These are phyloP conservation scores for Rhingia campestris DNA, from an alignment of 2,888 invertebrate species.

Conservation along the genomic window DNA sequence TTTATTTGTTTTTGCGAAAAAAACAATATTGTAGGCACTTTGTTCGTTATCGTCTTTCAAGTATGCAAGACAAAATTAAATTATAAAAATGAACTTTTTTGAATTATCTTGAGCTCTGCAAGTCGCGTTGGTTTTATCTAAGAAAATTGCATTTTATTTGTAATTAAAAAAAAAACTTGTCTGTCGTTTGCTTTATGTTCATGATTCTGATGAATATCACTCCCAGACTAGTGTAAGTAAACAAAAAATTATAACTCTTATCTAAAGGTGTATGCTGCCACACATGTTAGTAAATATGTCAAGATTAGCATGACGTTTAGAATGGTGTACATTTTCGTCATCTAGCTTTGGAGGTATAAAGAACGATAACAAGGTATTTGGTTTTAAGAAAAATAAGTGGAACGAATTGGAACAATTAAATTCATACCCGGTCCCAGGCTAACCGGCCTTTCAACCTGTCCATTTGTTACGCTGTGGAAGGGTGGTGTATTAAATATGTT, in stretches of 20 bases:
- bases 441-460: constrained; percentile 21
- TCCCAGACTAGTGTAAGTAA: not conserved
- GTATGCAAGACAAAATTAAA: constrained; percentile 20
- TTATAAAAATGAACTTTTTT: constrained; percentile 7
- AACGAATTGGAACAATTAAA: not conserved
- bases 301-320: not conserved
- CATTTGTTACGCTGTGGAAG: constrained; percentile 24
- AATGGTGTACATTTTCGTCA: no score
- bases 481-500: constrained; percentile 10
- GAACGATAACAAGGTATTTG: not conserved
- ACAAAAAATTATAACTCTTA: not conserved
- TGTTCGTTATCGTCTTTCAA: constrained; percentile 34
- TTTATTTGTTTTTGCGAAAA: not conserved
- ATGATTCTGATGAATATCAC: constrained; percentile 21
- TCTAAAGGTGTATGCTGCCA: constrained; percentile 3
- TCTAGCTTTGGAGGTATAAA: no score
- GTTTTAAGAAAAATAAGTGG: no score
- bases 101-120: not conserved
- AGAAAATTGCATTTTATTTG: not conserved
- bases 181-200: not conserved
- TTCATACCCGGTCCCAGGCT: no score
- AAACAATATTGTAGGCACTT: constrained; percentile 51
- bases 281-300: not conserved
- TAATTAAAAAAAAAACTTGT: constrained; percentile 3
- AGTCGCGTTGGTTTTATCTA: not conserved